Base-by-base conservation (phyloP, 1,140 invertebrate genomes). In the Chironomus striatipennis region DNA sequence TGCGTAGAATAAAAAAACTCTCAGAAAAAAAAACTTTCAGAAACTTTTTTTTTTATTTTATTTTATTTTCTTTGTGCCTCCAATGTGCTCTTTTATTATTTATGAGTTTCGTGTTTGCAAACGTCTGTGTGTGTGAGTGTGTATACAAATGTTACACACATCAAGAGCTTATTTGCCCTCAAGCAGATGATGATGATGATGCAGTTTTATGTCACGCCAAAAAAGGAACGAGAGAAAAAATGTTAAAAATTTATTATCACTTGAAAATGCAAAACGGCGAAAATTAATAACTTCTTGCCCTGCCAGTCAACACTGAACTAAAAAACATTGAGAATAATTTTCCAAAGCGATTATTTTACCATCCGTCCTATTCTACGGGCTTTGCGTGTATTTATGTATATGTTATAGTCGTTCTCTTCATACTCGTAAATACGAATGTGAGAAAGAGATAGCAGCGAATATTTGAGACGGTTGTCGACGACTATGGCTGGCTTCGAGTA, bases 301-400 rank as follows among this genome's bases (percentile, higher is more conserved):
- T 70, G 65, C 65, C 65, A 70, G 65, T 70, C 65, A 70, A 18
- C 65, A 70, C 17, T 70, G 65, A 70, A 70, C 65, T 70, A 70
- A 70, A 57, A 70, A 70, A 70, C 65, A 70, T 70, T 70, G 65
- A 70, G 18, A 70, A 70, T 70, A 70, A 70, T 70, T 70, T 70
- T 70, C 18, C 65, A 70, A 15, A 18, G 65, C 65, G 18, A 70
- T 70, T 20, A 18, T 18, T 70, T 70, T 70, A 20, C 18, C 65
- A 70, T 70, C 65, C 20, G 18, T 70, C 65, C 65, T 21, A 20
- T 70, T 70, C 65, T 21, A 18, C 47, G 10, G 9, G 47, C n/a
- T 57, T 57, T n/a, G n/a, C n/a, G n/a, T 21, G 18, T 9, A 20
- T 20, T 70, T 21, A 21, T 70, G 65, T 20, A 57, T 57, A 15